Evolutionary conservation across 2,888 invertebrate genomes (phyloP), one percentile per base, ranked within the genome.

Genomic region (Nowickia ferox): DNA sequence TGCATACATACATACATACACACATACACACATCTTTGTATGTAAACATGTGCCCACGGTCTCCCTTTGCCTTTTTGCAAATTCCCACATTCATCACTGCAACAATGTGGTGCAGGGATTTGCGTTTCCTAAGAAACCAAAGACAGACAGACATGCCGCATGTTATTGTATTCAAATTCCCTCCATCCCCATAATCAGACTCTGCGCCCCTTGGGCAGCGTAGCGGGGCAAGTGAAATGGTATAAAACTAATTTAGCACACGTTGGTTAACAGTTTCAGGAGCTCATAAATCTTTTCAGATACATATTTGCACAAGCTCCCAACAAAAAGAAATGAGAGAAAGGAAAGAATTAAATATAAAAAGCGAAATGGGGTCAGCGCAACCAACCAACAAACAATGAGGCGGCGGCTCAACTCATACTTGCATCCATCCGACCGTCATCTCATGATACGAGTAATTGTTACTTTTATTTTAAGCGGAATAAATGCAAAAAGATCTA

Each of bases 201-300:
- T 30, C 30, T 30, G 30, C 30, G 0, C 30, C 30, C 30, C 30
- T 30, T 30, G 30, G 30, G n/a, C 6, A 51, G 22, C 9, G 15
- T 17, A 65, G 10, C 4, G 69, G 78, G 38, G 4, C 19, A 17
- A 46, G 44, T 30, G n/a, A 48, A 59, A 13, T 48, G 44, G 38
- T 8, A 72, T 69, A 53, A 83, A 86, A 83, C 79, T 83, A 86
- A 86, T 86, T 86, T 86, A 83, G 79, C 83, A 79, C 86, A 86
- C 86, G 86, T 83, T 86, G 79, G 83, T 86, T 86, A 86, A 86
- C 83, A 86, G 79, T 86, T 86, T 80, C 76, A 68, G 79, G 66
- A 86, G 86, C 76, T 86, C 79, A 83, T 83, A 86, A 86, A 83
- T 86, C 79, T 83, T 80, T 71, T 61, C 30, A 57, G 74, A 63